Base-by-base conservation (phyloP, 2,888 invertebrate genomes). In the Kuschelorhynchus macadamiae region DNA sequence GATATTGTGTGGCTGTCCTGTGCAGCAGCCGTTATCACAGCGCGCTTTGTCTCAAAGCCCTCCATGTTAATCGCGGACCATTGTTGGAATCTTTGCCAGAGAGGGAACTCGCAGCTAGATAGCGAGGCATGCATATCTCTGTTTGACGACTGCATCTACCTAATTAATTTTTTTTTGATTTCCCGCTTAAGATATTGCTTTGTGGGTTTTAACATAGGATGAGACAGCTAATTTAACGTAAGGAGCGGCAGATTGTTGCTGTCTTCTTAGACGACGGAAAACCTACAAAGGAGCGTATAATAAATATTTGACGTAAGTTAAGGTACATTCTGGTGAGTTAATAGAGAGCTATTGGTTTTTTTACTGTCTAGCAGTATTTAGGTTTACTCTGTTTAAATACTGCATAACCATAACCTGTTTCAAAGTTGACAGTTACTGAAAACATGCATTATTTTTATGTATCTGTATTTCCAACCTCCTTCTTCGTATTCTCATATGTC, bases 1-100 rank as follows among this genome's bases (percentile, higher is more conserved):
- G 79, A 78, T 77, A 82, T 82, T 81, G 81, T 81, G 77, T 77
- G 78, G 77, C 82, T 82, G 82, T 83, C 82, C 81, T 71, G 75
- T 74, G 77, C 83, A 83, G 81, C 47, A 60, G 74, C 76, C 73
- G 79, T 77, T 80, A 81, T 80, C 80, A 77, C 76, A 71, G 71
- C 66, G 71, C 60, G 77, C 82, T 82, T 82, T 82, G 81, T 82
- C 81, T 81, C 80, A 80, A 76, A 77, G 75, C 79, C 76, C 78
- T 80, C 79, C 77, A 81, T 81, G 81, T 79, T 83, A 82, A 83
- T 83, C 81, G 80, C 76, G 72, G 75, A 72, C 79, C 75, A 81
- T 82, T 82, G 81, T 82, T 75, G 75, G 72, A 73, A 74, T 76
- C 75, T 76, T 74, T 75, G 71, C 59, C 42, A 16, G 71, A 70